These are phyloP conservation scores for Drosophila trichaetosa DNA, from an alignment of 2,888 invertebrate genomes.

Conservation along the genomic window DNA sequence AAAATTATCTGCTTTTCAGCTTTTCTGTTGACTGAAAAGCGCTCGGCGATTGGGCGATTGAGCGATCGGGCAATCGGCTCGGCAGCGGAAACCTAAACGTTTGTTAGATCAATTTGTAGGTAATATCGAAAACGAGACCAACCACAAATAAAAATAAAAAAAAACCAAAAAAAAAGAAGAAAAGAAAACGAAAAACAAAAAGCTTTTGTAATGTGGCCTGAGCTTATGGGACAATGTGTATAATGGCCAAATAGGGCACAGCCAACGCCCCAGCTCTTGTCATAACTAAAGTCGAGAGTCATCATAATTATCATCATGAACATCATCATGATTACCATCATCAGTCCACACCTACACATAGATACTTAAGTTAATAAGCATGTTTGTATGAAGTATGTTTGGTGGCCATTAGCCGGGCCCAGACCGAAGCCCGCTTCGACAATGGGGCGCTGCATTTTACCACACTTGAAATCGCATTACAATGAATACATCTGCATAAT, in stretches of 20 bases:
- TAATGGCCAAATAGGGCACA: conserved; percentile 49
- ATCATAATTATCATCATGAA: conserved; percentile 44
- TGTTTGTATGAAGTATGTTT: conserved; percentile 1
- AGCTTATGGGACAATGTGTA: conserved; percentile 30
- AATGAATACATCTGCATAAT: conserved; percentile 81
- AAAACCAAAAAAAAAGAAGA: not conserved
- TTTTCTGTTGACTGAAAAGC: conserved; percentile 66
- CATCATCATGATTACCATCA: conserved; percentile 12
- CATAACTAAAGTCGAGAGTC: conserved; percentile 33
- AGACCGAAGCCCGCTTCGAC: conserved; percentile 48
- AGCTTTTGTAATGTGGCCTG: conserved; percentile 50
- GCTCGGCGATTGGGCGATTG: conserved; percentile 20
- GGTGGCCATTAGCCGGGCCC: conserved; percentile 47
- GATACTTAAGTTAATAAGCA: not conserved
- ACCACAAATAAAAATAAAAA: not conserved
- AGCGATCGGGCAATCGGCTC: conserved; percentile 2
- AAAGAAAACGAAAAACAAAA: conserved; percentile 26
- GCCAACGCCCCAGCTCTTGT: conserved; percentile 52
- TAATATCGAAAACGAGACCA: conserved; percentile 25
- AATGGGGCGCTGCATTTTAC: conserved; percentile 76
- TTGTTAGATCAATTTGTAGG: conserved; percentile 61
- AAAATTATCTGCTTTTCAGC: conserved; percentile 61
- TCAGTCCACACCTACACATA: conserved; percentile 57
- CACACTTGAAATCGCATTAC: conserved; percentile 81
- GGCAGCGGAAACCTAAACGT: conserved; percentile 60